Conservation (phyloP, 2,113 vertebrate genomes). For the Stigmatopora nigra region DNA sequence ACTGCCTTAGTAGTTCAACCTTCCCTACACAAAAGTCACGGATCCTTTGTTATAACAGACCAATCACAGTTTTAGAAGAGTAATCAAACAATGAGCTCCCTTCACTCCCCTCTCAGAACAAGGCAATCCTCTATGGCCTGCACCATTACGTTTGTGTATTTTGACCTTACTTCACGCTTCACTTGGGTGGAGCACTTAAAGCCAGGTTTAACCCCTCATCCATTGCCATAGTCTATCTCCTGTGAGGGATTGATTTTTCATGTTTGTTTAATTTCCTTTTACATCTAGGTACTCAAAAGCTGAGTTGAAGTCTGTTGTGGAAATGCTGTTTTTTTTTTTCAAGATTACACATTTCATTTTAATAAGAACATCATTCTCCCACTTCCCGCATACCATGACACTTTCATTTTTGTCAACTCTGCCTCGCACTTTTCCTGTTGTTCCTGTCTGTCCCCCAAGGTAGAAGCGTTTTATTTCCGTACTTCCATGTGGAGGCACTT, state of each 20-base stretch:
- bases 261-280: conserved; percentile 57
- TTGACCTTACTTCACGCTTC: conserved; percentile 51
- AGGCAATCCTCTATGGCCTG: conserved; percentile 15
- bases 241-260: conserved; percentile 36
- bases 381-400: conserved; percentile 10
- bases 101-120: neutral
- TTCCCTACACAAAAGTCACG: neutral
- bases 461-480: conserved; percentile 32
- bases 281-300: conserved; percentile 37
- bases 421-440: conserved; percentile 23
- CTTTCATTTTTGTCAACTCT: conserved; percentile 27
- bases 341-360: conserved; percentile 47
- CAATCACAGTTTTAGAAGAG: neutral
- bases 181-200: conserved; percentile 46
- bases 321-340: conserved; percentile 56
- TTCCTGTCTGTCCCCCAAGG: conserved; percentile 16
- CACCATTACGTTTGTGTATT: conserved; percentile 16
- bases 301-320: conserved; percentile 46
- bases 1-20: neutral
- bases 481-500: conserved; percentile 6
- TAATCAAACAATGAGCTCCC: conserved; percentile 5
- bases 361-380: conserved; percentile 51
- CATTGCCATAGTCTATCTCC: conserved; percentile 19
- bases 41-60: neutral
- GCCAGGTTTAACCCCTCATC: conserved; percentile 26